Evolutionary conservation across 2,113 vertebrate genomes (phyloP), one percentile per base, ranked within the genome.

Genomic region (Mesembrinibis cayennensis): DNA sequence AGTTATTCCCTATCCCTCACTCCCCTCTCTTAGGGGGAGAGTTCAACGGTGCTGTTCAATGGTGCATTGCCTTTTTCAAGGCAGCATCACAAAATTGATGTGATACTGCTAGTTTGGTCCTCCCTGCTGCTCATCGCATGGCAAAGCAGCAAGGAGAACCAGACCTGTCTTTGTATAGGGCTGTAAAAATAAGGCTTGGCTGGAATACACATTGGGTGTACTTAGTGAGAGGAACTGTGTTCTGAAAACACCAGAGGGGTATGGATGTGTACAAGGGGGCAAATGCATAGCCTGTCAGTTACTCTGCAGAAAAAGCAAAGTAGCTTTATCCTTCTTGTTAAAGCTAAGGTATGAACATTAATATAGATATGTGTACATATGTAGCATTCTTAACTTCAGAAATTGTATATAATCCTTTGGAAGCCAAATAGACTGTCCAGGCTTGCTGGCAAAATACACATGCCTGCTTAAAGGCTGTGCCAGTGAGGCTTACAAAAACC

Each of bases 151-250:
- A 26, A 44, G 63, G 58, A 73, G 50, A 83, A 26, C 21, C 29
- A 61, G 53, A 22, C 8, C 34, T 55, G 47, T 27, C 44, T 65
- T 53, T 73, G 40, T 59, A 4, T 25, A 65, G 36, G 63, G 40
- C 74, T 89, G 62, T 62, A 40, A 61, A 49, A 62, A 12, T 36
- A 18, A 65, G 16, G 5, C 55, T 90, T 22, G 61, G 26, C 89
- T 90, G 66, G 56, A 56, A 13, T 32, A 36, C 0, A 0, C 6
- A 3, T 58, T 16, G 38, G 45, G 5, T 74, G 1, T 67, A 5
- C 47, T 40, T 42, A 25, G 55, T 53, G 74, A 89, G 32, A 63
- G 62, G 44, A 79, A 0, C 81, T 45, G 34, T 30, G 25, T 36
- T 65, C 79, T 65, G 66, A 45, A 19, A 34, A n/a, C 42, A 44